Base-by-base conservation (phyloP, 2,888 invertebrate species). In the Parapristionchus giblindavisi region DNA sequence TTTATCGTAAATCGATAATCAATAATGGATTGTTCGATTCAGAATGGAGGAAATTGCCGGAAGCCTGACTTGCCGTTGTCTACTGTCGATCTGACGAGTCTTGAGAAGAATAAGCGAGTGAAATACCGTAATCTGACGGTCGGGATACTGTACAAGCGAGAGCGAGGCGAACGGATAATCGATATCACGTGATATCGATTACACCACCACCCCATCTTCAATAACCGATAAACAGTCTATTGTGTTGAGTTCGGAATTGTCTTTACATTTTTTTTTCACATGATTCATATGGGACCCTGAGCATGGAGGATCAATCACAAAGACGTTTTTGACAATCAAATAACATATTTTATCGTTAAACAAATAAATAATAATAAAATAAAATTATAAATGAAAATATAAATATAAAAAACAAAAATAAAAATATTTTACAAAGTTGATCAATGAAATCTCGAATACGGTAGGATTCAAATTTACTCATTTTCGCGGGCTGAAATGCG, bases 91-190 rank as follows among this genome's bases (percentile, higher is more conserved):
- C 48, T 40, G 63, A 32, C 40, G 40, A 14, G 17, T n/a, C n/a
- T n/a, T 4, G 43, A 8, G 27, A 65, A 40, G 17, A 40, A 27
- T 21, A 36, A 36, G 24, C 27, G 36, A 14, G 60, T 17, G 3
- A 21, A 43, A 43, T 27, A 27, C 48, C 63, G 63, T 29, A 65
- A 65, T 43, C 27, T 65, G 43, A 43, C 21, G 17, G 24, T 1
- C 8, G 63, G 63, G 43, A 43, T 65, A 43, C 43, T 65, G 63
- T 65, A 65, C 21, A 27, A 43, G 6, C 27, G 17, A 65, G 63
- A 65, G 21, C 17, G 27, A 21, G 40, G 43, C 27, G 63, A 65
- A 3, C 14, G 29, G 4, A 27, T 65, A 4, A 24, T 65, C 40
- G 63, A 65, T 27, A 14, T 27, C 27, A 43, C 27, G 14, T 65